phyloP scores from a whole-genome alignment of 2,113 vertebrate species.

The Thryonomys swinderianus region DNA sequence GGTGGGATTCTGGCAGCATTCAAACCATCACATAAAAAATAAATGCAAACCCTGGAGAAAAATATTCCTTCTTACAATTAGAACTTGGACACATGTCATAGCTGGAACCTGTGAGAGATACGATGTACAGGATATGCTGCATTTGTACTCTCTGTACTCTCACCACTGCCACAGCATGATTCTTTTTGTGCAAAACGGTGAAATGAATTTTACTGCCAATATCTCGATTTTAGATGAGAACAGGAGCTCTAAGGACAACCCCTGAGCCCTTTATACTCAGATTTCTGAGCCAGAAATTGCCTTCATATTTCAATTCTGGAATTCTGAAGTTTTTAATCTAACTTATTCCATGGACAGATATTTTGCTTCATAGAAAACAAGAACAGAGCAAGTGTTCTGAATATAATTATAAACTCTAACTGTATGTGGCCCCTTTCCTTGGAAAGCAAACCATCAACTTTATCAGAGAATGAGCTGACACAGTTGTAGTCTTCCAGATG shows the following conservation, averaged over 20 bases:
- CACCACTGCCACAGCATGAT: background rate
- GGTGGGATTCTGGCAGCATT: constrained; percentile 52
- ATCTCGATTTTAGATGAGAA: constrained; percentile 58
- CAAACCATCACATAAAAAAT: constrained; percentile 59
- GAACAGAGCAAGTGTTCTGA: constrained; percentile 51
- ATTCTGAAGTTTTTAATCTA: constrained; percentile 47
- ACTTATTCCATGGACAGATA: constrained; percentile 17
- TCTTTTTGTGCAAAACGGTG: constrained; percentile 36
- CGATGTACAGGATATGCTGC: constrained; percentile 26
- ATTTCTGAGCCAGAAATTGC: constrained; percentile 9
- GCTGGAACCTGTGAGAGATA: background rate
- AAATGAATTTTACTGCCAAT: constrained; percentile 13
- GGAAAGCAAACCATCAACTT: constrained; percentile 47
- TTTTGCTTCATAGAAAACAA: constrained; percentile 27
- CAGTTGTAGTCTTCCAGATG: background rate
- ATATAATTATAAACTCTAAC: constrained; percentile 39
- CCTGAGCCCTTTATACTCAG: background rate
- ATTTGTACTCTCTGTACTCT: constrained; percentile 37
- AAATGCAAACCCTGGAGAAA: constrained; percentile 42
- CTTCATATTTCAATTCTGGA: background rate
- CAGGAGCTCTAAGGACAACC: constrained; percentile 32
- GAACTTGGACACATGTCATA: constrained; percentile 39
- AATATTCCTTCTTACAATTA: constrained; percentile 37
- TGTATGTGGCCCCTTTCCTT: background rate
- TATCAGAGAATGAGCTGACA: constrained; percentile 51